Base-by-base conservation (phyloP, 2,797 vertebrate genomes). In the Channa striata region DNA sequence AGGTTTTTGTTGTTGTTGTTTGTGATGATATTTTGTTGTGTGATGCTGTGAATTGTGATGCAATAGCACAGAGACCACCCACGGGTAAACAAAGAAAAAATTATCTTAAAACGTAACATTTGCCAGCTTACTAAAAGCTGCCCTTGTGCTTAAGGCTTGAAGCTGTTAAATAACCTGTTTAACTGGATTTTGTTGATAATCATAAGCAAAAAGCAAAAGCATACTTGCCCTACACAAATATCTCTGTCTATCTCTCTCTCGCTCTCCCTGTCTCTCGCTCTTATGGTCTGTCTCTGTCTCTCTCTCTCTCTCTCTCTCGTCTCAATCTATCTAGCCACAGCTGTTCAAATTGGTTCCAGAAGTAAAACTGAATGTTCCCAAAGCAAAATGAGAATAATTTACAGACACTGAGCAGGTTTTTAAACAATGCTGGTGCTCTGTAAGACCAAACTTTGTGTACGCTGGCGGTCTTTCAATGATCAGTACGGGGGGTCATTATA, bases 271-370 rank as follows among this genome's bases (percentile, higher is more conserved):
- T 81, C 56, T 37, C 13, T 11, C 58, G 68, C 63, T 50, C 65
- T 74, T 42, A 61, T 48, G 30, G 37, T 36, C 39, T 33, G 52
- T 34, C 25, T 36, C 59, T 20, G 49, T 37, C 16, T 9, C 59
- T 72, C 49, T 43, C 50, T 36, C 52, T 68, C 68, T 70, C 47
- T 40, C 48, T 33, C 53, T 64, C 69, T 67, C 67, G 76, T 68
- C 62, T 67, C 25, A 30, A 30, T 79, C 50, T 83, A 67, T 87
- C 79, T 82, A 63, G 80, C 80, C 85, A 86, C 90, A 91, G 88
- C 89, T 91, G 89, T 91, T 90, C 78, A 87, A 85, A 92, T 91
- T 91, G 85, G 83, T 90, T 91, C 88, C 90, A 92, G 91, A 81
- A 85, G 80, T 82, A 74, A 85, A 86, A 87, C 86, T 88, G 75